A percentile compares a stretch with the other conserved stretches of the same genome.
Evolutionary conservation across 2,797 vertebrate species (phyloP).

Genomic region (Kryptopterus vitreolus): DNA sequence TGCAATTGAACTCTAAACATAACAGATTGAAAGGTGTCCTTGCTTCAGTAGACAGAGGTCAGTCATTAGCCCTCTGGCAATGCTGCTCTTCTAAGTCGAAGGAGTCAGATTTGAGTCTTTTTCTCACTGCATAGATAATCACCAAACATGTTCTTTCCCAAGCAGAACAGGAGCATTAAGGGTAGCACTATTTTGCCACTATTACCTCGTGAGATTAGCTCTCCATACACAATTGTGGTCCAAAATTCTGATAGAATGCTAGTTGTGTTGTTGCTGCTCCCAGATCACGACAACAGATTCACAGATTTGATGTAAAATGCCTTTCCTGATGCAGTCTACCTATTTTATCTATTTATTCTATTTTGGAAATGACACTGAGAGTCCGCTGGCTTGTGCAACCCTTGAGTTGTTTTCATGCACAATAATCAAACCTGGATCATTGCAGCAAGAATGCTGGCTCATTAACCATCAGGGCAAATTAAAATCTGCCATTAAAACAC

Average conservation of each 20-base stretch:
- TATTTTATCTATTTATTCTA: too few relatives aligned
- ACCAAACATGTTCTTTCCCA: background rate
- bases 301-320: too few relatives aligned
- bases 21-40: background rate
- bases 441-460: too few relatives aligned
- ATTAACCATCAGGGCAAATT: too few relatives aligned
- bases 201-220: background rate
- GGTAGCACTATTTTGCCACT: background rate
- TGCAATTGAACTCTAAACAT: background rate
- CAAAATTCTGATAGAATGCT: background rate
- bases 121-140: background rate
- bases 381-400: too few relatives aligned
- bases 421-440: too few relatives aligned
- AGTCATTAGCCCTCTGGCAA: constrained; percentile 2
- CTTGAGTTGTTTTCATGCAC: too few relatives aligned
- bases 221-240: background rate
- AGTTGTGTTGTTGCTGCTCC: background rate
- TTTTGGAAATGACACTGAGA: too few relatives aligned
- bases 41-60: background rate
- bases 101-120: background rate
- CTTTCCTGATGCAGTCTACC: too few relatives aligned
- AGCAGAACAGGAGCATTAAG: background rate
- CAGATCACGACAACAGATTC: too few relatives aligned
- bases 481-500: background rate
- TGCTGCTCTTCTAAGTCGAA: background rate